phyloP scores from a whole-genome alignment of 2,888 invertebrate species.

The Mesodorylaimus sp. region DNA sequence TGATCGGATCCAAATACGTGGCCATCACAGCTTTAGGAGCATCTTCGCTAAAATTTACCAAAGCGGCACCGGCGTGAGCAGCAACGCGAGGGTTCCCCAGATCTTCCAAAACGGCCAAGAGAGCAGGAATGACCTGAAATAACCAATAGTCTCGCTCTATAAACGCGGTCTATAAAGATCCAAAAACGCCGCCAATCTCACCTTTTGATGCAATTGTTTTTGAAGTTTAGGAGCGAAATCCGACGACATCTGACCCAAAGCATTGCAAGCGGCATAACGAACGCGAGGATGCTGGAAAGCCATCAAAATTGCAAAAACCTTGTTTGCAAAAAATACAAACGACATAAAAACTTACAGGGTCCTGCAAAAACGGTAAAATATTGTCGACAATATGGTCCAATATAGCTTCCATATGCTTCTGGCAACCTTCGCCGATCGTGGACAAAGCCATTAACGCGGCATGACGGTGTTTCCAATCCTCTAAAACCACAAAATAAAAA shows the following conservation, averaged over 20 bases:
- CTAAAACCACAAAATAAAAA: slow-evolving; percentile 17
- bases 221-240: slow-evolving; percentile 92
- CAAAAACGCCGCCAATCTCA: slow-evolving; percentile 14
- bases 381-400: slow-evolving; percentile 79
- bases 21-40: slow-evolving; percentile 83
- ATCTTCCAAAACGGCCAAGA: slow-evolving; percentile 71
- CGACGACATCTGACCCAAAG: slow-evolving; percentile 93
- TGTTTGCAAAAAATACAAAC: background rate
- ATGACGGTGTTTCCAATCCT: slow-evolving; percentile 46
- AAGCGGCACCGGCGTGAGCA: slow-evolving; percentile 71
- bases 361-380: slow-evolving; percentile 62
- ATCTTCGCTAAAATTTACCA: slow-evolving; percentile 98
- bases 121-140: slow-evolving; percentile 55
- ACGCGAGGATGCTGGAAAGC: slow-evolving; percentile 60
- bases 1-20: slow-evolving; percentile 71
- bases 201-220: slow-evolving; percentile 88
- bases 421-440: slow-evolving; percentile 93
- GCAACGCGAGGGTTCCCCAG: slow-evolving; percentile 78
- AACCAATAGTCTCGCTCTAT: background rate
- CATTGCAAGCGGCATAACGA: slow-evolving; percentile 92
- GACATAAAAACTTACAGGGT: slow-evolving; percentile 42
- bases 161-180: background rate
- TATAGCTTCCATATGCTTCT: slow-evolving; percentile 89
- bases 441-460: slow-evolving; percentile 97
- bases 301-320: slow-evolving; percentile 3